phyloP scores from a whole-genome alignment of 2,888 invertebrate genomes.

The Cremastobaeus sp. region DNA sequence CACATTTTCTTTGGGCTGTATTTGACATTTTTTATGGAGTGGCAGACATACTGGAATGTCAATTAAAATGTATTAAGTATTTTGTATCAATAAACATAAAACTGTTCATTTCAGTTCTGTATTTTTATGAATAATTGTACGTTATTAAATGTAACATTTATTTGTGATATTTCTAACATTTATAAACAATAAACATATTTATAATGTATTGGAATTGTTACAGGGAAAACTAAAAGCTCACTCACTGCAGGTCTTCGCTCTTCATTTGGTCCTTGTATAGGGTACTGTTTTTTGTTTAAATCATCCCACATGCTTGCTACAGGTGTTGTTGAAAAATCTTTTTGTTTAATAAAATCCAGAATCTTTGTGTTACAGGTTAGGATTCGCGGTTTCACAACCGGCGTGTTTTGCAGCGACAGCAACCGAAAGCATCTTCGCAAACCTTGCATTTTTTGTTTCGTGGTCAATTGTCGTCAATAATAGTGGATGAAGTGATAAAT shows the following conservation, averaged over 20 bases:
- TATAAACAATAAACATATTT: background rate
- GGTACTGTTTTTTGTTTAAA: no score
- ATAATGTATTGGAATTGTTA: background rate
- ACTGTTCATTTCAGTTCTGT: background rate
- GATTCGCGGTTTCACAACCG: no score
- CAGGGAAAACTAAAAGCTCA: conserved; percentile 57
- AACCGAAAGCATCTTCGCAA: no score
- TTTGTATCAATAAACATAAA: no score
- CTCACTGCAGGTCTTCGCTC: conserved; percentile 90
- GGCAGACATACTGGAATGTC: conserved; percentile 89
- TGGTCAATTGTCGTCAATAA: no score
- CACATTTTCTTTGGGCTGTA: conserved; percentile 96
- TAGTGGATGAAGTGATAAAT: no score
- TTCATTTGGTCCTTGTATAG: conserved; percentile 87
- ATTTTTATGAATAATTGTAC: background rate
- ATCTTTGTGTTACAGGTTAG: no score
- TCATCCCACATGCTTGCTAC: no score
- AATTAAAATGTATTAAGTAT: background rate
- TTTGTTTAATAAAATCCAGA: no score
- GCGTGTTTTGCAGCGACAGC: no score
- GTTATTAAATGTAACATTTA: background rate
- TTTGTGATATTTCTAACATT: background rate
- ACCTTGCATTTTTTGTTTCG: no score
- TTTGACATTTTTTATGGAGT: conserved; percentile 89
- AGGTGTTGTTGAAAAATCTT: no score